phyloP scores from a whole-genome alignment of 1,140 invertebrate species.

The Leptopilina clavipes region DNA sequence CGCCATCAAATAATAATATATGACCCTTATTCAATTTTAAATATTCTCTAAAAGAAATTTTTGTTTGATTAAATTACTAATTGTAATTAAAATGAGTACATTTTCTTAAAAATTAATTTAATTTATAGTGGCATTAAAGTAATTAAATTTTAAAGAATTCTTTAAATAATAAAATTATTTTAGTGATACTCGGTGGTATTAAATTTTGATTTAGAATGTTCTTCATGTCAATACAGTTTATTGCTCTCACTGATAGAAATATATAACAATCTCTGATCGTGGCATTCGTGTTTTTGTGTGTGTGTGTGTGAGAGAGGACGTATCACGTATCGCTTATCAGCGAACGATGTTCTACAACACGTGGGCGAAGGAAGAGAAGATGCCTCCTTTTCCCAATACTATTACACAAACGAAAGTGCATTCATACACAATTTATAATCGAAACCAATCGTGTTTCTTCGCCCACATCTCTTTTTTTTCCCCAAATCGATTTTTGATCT shows the following conservation, averaged over 20 bases:
- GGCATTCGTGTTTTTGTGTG: background rate
- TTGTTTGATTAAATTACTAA: background rate
- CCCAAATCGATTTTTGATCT: background rate
- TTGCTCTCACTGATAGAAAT: conserved; percentile 28
- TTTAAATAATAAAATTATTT: background rate
- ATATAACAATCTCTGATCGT: background rate
- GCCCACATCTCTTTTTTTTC: background rate
- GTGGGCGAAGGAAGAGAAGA: conserved; percentile 38
- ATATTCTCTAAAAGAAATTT: background rate
- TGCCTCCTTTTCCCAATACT: conserved; percentile 39
- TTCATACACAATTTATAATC: conserved; percentile 30
- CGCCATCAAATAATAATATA: too few relatives aligned
- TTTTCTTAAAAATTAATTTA: background rate
- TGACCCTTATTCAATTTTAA: too few relatives aligned
- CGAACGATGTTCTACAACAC: conserved; percentile 46
- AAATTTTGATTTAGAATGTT: background rate
- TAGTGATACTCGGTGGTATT: background rate
- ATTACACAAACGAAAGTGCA: conserved; percentile 26
- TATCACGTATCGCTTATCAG: conserved; percentile 46
- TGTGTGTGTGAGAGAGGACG: background rate
- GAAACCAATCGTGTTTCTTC: conserved; percentile 12
- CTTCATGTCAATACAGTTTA: background rate
- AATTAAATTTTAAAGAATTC: background rate
- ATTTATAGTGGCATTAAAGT: background rate
- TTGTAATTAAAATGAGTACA: background rate